phyloP scores from a whole-genome alignment of 2,888 invertebrate species.

The Pterostichus madidus region DNA sequence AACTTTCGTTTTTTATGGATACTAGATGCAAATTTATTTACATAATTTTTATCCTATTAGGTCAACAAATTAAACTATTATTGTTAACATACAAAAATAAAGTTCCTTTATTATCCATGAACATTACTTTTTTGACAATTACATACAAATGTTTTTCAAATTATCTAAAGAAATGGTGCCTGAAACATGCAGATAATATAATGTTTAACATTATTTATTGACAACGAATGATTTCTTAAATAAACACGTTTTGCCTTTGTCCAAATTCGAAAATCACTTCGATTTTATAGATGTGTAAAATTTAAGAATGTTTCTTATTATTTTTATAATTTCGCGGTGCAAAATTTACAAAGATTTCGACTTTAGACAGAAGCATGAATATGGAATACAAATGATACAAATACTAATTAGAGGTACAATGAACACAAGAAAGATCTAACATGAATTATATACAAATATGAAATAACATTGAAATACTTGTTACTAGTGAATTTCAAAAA shows the following conservation, averaged over 20 bases:
- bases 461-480: constrained; percentile 63
- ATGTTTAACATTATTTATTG: constrained; percentile 20
- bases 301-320: constrained; percentile 1
- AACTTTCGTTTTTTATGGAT: too few species aligned
- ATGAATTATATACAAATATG: constrained; percentile 60
- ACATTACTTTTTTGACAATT: constrained; percentile 60
- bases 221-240: constrained; percentile 9
- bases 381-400: constrained; percentile 19
- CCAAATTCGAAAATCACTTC: constrained; percentile 34
- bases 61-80: neutral
- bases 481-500: constrained; percentile 62
- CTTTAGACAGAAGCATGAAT: neutral
- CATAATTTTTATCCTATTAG: too few species aligned
- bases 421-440: constrained; percentile 52
- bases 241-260: constrained; percentile 45
- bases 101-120: constrained; percentile 65
- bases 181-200: constrained; percentile 46
- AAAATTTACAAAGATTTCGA: constrained; percentile 32
- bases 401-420: constrained; percentile 11
- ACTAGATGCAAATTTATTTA: too few species aligned
- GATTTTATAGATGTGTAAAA: constrained; percentile 35
- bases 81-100: constrained; percentile 65
- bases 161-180: constrained; percentile 60
- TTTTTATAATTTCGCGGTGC: constrained; percentile 16
- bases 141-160: constrained; percentile 59